A percentile compares a stretch with the other conserved stretches of the same genome.
Evolutionary conservation across 2,113 vertebrate genomes (phyloP).

Genomic region (Cynoglossus semilaevis): DNA sequence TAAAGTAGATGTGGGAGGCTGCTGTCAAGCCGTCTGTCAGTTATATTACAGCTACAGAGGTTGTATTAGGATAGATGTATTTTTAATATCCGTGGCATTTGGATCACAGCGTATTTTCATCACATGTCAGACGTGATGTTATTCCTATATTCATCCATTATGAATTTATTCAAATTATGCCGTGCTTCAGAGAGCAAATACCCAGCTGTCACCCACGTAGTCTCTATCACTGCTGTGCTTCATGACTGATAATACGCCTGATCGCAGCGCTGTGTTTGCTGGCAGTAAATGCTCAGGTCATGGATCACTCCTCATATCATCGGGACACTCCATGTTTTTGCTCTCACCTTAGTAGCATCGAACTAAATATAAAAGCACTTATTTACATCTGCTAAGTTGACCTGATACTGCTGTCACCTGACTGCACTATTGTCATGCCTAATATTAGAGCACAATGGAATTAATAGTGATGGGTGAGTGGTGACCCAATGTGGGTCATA

Average conservation of each 20-base stretch:
- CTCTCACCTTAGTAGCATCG: neutral
- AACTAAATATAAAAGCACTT: too few relatives aligned
- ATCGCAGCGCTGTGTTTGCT: slow-evolving; percentile 26
- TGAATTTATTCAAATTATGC: slow-evolving; percentile 39
- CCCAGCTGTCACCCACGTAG: slow-evolving; percentile 47
- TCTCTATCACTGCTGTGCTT: slow-evolving; percentile 31
- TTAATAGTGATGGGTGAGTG: too few relatives aligned
- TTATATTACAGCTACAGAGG: neutral
- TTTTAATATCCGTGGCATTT: slow-evolving; percentile 29
- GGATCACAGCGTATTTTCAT: slow-evolving; percentile 28
- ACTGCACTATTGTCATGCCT: too few relatives aligned
- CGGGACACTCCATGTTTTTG: too few relatives aligned
- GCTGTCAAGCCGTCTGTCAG: slow-evolving; percentile 19
- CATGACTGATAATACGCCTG: slow-evolving; percentile 46
- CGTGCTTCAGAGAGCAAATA: slow-evolving; percentile 38
- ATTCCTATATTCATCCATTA: slow-evolving; percentile 29
- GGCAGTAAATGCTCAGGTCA: slow-evolving; percentile 36
- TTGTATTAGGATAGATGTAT: slow-evolving; percentile 8
- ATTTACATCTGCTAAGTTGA: too few relatives aligned
- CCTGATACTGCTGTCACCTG: too few relatives aligned
- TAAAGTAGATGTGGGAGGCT: slow-evolving; percentile 9
- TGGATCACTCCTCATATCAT: slow-evolving; percentile 55
- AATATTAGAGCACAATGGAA: too few relatives aligned
- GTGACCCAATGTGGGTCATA: too few relatives aligned
- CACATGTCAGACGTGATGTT: slow-evolving; percentile 14